Base-by-base conservation (phyloP, 2,113 vertebrate genomes). In the Anarrhichthys ocellatus region DNA sequence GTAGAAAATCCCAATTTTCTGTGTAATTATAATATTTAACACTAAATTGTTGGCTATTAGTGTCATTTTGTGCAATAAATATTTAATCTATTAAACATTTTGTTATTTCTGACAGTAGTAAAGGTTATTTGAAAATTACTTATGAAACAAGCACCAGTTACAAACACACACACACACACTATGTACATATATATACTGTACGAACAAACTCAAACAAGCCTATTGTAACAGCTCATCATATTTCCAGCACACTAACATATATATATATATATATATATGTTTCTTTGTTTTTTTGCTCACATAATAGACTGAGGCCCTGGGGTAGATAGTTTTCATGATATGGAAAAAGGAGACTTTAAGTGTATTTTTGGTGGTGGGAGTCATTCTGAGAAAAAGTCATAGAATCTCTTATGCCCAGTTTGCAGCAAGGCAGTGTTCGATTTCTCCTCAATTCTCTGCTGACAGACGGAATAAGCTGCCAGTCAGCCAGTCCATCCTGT, bases 401-500 rank as follows among this genome's bases (percentile, higher is more conserved):
- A 27, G 29, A 22, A 58, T 54, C 48, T 83, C 67, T 9, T 36
- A n/a, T 14, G 11, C 63, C 66, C 66, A 70, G 82, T 84, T 59
- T 77, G 34, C 75, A 81, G 71, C 34, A 14, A 10, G 66, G 72
- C 63, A 22, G 63, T 6, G 68, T 92, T 91, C 64, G 64, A 83
- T 86, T 87, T 84, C 75, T 86, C 68, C 74, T 81, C 82, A 81
- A 76, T 68, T 85, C 84, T 90, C 77, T 38, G 38, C 42, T 91
- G 90, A 88, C 87, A 89, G 90, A 75, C 70, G 78, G 89, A 92
- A 91, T 90, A 90, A 90, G 86, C 90, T 89, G 89, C 88, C 88
- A 86, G 82, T 89, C 88, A 84, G 52, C 64, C 73, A 20, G 62
- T 78, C 85, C 67, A 65, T 85, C 82, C 83, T 59, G 84, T 89